Evolutionary conservation across 1,140 invertebrate species (phyloP).

Genomic region (Hetaerina americana): DNA sequence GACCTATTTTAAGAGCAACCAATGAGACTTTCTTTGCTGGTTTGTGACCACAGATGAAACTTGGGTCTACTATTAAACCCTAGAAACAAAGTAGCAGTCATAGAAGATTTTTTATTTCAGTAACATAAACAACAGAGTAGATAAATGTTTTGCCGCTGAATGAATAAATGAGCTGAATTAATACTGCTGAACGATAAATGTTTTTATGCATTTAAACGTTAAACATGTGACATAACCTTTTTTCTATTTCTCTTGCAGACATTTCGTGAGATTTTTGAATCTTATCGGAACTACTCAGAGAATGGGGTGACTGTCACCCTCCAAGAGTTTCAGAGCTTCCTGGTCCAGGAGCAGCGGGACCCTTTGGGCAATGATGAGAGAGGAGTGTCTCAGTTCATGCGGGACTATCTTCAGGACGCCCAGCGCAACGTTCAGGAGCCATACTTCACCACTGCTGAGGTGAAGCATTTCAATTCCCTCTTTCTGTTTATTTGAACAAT

Average conservation of each 20-base stretch:
- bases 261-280: conserved; percentile 39
- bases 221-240: background rate
- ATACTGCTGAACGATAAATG: no score
- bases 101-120: no score
- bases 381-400: conserved; percentile 54
- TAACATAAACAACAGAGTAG: no score
- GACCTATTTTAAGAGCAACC: no score
- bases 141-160: no score
- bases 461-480: conserved; percentile 24
- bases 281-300: conserved; percentile 45
- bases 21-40: no score
- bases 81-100: no score
- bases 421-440: conserved; percentile 69
- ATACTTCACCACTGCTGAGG: conserved; percentile 61
- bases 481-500: background rate
- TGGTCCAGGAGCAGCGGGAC: conserved; percentile 68
- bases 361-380: conserved; percentile 42
- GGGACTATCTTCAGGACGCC: conserved; percentile 60
- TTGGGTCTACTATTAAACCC: no score
- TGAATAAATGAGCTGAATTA: no score
- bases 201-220: no score
- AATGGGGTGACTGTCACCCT: conserved; percentile 52
- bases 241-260: conserved; percentile 31
- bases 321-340: conserved; percentile 66
- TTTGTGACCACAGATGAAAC: no score